Evolutionary conservation across 2,797 vertebrate genomes (phyloP), one percentile per base, ranked within the genome.

Genomic region (Pteronotus mesoamericanus): DNA sequence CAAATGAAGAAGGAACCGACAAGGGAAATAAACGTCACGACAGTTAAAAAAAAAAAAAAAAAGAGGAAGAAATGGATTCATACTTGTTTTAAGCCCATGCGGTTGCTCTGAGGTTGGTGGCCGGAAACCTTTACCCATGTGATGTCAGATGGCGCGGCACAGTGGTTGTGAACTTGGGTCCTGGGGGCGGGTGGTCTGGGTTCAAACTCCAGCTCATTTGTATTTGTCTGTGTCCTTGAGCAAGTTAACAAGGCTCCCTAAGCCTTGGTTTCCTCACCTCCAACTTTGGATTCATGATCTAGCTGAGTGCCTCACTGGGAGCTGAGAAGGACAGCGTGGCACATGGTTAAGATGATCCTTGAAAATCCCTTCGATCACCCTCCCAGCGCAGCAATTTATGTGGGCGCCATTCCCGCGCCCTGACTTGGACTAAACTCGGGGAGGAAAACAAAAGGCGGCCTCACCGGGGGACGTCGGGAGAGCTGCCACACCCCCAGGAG

Each of bases 281-380:
- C 6, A 12, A 5, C 10, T 12, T 4, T 11, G 16, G 55, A 9
- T 42, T 11, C 14, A 15, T 42, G 2, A 42, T 2, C 1, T 9
- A 14, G 16, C 1, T 21, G 46, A 32, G 44, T 11, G 44, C 46
- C 61, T 68, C n/a, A 3, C 3, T 11, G n/a, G 61, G 61, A 37
- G 21, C 61, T 15, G 18, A 51, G 61, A 85, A 68, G 61, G 61
- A 9, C 26, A 2, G 4, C 1, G 0, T 9, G 21, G 9, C 19
- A 5, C 4, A 59, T 16, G 42, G 59, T 11, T 34, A 18, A 69
- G 46, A 34, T 10, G 48, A 26, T 3, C 80, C 59, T n/a, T 24
- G 15, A 48, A 66, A 48, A 16, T 9, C 53, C 14, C 42, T 48
- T 26, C 21, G 10, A 12, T n/a, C n/a, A n/a, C n/a, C n/a, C n/a